Evolutionary conservation across 1,140 invertebrate genomes (phyloP), one percentile per base, ranked within the genome.

Genomic region (Dreissena polymorpha): DNA sequence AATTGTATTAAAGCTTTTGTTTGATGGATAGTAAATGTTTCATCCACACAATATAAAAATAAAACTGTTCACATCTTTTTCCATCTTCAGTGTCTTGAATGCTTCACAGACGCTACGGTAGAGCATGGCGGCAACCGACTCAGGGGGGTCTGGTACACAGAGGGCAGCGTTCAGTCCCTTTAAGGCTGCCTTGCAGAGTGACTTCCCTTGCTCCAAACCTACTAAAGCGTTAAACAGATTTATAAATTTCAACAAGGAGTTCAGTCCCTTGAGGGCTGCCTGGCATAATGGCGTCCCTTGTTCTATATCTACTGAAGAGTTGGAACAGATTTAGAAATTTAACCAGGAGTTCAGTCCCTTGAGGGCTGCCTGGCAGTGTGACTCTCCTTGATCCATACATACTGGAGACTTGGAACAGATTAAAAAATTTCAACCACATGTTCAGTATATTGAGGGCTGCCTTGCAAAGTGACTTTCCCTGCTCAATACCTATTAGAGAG

Each of bases 281-380:
- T 8, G 39, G 8, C 2, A 39, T 2, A 39, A 8, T 39, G 39
- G 8, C 39, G 2, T 39, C 39, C 39, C 39, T 39, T 39, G 39
- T 8, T 39, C 39, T 39, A 39, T 2, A n/a, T n/a, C n/a, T n/a
- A 39, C 39, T 39, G 8, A 8, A 39, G 39, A 39, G 39, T 39
- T 39, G 2, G 39, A 39, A 39, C 39, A 39, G 39, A 39, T 39
- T 39, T 2, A 39, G n/a, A n/a, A n/a, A n/a, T n/a, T n/a, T n/a
- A n/a, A n/a, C n/a, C n/a, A n/a, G n/a, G 81, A 82, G 64, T 85
- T 83, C 49, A 92, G 81, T 63, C 91, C 91, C 29, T n/a, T n/a
- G n/a, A n/a, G n/a, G n/a, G n/a, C n/a, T n/a, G n/a, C n/a, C n/a
- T n/a, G n/a, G n/a, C n/a, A n/a, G n/a, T n/a, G n/a, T n/a, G n/a